Conservation (phyloP, 2,888 invertebrate species). For the Dugesia japonica region DNA sequence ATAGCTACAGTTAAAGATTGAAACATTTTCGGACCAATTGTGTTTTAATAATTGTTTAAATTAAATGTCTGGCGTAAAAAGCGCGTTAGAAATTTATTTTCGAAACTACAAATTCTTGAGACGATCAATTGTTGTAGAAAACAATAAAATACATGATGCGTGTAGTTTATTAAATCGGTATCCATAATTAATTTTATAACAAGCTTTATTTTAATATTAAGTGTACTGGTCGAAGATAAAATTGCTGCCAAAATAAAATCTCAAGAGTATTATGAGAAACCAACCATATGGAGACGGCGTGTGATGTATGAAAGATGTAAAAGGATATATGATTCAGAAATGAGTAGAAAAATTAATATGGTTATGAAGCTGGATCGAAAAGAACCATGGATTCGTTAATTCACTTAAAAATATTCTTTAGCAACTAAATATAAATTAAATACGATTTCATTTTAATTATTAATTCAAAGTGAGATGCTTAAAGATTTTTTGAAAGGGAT, state of each 20-base stretch:
- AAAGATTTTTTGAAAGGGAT: too few species aligned
- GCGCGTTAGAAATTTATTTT: neutral
- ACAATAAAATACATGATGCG: neutral
- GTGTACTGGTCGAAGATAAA: neutral
- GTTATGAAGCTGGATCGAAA: slow-evolving; percentile 48
- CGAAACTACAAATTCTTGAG: neutral
- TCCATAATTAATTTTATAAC: too few species aligned
- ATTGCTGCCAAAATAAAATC: neutral
- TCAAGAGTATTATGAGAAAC: slow-evolving; percentile 75
- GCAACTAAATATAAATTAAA: too few species aligned
- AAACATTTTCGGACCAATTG: too few species aligned
- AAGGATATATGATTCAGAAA: slow-evolving; percentile 80
- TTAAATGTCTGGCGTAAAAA: neutral
- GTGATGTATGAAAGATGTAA: slow-evolving; percentile 76
- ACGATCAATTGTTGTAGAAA: neutral
- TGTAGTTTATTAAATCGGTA: too few species aligned
- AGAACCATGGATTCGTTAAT: slow-evolving; percentile 40
- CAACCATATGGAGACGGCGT: slow-evolving; percentile 66
- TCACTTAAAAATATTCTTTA: too few species aligned
- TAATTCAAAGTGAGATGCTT: too few species aligned
- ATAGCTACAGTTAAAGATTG: too few species aligned
- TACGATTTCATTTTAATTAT: too few species aligned
- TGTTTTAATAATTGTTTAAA: neutral
- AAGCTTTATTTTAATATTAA: neutral
- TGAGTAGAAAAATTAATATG: slow-evolving; percentile 77